Conservation (phyloP, 2,888 invertebrate genomes). For the Calephelis perditalis region DNA sequence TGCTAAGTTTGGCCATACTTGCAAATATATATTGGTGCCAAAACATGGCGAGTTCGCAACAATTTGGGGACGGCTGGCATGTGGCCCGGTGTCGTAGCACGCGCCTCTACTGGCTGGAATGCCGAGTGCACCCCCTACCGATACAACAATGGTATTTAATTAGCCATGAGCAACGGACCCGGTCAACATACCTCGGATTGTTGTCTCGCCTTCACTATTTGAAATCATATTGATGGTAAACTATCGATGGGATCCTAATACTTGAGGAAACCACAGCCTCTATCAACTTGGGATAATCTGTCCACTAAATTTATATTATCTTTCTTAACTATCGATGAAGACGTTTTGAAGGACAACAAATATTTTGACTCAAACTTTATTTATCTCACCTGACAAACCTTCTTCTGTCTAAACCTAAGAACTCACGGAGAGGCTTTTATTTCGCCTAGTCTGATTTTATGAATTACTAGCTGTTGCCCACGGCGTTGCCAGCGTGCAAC, state of each 20-base stretch:
- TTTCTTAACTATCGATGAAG: no score
- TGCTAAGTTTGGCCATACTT: background rate
- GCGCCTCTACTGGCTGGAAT: slow-evolving; percentile 43
- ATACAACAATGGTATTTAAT: slow-evolving; percentile 70
- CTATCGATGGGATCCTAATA: slow-evolving; percentile 18
- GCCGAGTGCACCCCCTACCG: slow-evolving; percentile 52
- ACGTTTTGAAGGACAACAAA: no score
- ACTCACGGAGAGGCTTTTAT: no score
- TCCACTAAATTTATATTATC: no score
- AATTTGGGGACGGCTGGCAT: slow-evolving; percentile 55
- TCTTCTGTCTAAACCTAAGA: no score
- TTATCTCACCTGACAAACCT: no score
- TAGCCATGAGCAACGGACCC: slow-evolving; percentile 65
- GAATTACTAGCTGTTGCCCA: no score
- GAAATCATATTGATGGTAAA: slow-evolving; percentile 15
- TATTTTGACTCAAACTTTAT: no score
- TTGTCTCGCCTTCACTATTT: slow-evolving; percentile 47
- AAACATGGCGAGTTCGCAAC: slow-evolving; percentile 48
- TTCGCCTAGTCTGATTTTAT: no score
- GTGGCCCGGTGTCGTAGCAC: slow-evolving; percentile 44
- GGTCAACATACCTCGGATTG: slow-evolving; percentile 59
- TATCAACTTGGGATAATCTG: no score
- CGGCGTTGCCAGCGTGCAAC: no score
- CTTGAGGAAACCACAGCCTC: background rate
- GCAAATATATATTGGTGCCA: slow-evolving; percentile 23